phyloP scores from a whole-genome alignment of 2,888 invertebrate species.

The Oasisia sp. region DNA sequence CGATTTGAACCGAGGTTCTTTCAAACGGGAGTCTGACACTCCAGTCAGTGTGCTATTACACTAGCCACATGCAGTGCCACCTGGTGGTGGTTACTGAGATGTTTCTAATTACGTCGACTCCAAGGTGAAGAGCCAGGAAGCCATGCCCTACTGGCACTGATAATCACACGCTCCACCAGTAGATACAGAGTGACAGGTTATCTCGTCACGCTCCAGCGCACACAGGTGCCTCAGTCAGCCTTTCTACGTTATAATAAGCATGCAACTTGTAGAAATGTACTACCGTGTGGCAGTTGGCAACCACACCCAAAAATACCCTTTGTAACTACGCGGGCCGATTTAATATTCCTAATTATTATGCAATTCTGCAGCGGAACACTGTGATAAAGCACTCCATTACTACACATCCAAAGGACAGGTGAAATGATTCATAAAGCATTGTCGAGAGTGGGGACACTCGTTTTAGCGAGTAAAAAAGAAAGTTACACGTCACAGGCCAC shows the following conservation, averaged over 20 bases:
- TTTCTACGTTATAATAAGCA: neutral
- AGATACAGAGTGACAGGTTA: neutral
- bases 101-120: neutral
- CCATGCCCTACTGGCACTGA: neutral
- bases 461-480: neutral
- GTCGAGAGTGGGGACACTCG: neutral
- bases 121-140: neutral
- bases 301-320: neutral
- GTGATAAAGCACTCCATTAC: neutral
- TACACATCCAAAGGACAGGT: neutral
- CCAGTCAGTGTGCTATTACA: too few species aligned
- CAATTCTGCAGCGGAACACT: neutral
- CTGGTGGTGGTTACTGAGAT: neutral
- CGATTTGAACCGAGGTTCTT: too few species aligned
- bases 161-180: neutral
- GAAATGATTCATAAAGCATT: neutral
- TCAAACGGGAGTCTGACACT: too few species aligned
- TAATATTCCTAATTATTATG: constrained; percentile 17
- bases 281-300: neutral
- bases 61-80: neutral
- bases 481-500: neutral
- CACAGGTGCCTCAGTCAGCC: neutral
- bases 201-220: neutral
- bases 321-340: neutral
- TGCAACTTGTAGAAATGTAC: neutral